Conservation (phyloP, 2,797 vertebrate species). For the Gadopsis marmoratus region DNA sequence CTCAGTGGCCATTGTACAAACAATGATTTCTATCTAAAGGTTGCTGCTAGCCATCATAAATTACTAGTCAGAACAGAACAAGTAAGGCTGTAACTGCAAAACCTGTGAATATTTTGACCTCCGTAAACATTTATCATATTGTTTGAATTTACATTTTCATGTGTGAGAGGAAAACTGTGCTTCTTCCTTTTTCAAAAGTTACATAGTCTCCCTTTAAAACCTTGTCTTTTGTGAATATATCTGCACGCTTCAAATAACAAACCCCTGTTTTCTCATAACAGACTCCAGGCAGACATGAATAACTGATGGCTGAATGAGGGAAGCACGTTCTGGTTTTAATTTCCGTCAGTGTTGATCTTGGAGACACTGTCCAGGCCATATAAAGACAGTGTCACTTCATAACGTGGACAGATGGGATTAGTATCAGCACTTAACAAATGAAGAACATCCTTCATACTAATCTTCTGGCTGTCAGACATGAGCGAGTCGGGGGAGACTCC, state of each 20-base stretch:
- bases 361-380: constrained; percentile 50
- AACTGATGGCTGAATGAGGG: constrained; percentile 45
- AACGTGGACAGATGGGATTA: constrained; percentile 73
- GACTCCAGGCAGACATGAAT: constrained; percentile 29
- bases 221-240: background rate
- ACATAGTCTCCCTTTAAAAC: background rate
- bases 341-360: constrained; percentile 66
- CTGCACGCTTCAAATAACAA: background rate
- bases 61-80: background rate
- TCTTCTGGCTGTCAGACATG: constrained; percentile 70
- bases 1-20: background rate
- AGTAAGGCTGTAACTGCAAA: background rate
- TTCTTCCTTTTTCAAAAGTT: background rate
- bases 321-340: constrained; percentile 70
- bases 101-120: background rate
- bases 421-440: constrained; percentile 80
- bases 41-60: background rate
- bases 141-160: constrained; percentile 1
- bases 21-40: background rate
- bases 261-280: background rate
- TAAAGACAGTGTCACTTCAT: constrained; percentile 74
- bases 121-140: background rate
- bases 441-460: constrained; percentile 81
- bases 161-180: background rate
- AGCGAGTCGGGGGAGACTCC: constrained; percentile 54